A percentile compares a stretch with the other conserved stretches of the same genome.
phyloP scores from a whole-genome alignment of 2,888 invertebrate genomes.

The Ophion costatus region DNA sequence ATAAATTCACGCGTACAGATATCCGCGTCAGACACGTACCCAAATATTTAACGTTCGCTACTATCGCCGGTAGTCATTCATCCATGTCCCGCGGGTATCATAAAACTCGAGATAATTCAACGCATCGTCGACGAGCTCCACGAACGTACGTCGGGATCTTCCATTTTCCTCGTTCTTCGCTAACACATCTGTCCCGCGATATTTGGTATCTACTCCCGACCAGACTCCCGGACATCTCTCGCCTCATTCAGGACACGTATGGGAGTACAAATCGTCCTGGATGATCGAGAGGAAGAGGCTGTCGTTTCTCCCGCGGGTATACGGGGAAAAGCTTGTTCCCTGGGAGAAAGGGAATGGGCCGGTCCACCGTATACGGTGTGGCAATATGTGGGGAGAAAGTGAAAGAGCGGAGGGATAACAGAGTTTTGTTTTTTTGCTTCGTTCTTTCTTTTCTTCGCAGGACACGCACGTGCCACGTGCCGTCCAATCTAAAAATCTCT shows the following conservation, averaged over 20 bases:
- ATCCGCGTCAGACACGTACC: conserved; percentile 32
- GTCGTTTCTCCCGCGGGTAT: conserved; percentile 33
- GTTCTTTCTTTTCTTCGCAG: conserved; percentile 25
- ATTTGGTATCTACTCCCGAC: conserved; percentile 49
- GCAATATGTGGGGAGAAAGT: conserved; percentile 49
- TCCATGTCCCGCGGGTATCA: conserved; percentile 67
- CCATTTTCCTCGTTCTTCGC: conserved; percentile 57
- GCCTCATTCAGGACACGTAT: conserved; percentile 73
- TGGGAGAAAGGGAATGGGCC: conserved; percentile 59
- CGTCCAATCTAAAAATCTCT: conserved; percentile 72
- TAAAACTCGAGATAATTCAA: conserved; percentile 74
- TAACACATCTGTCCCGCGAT: conserved; percentile 32
- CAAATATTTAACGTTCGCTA: conserved; percentile 33
- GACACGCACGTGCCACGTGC: conserved; percentile 71
- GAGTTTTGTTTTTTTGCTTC: conserved; percentile 59
- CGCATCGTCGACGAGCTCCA: conserved; percentile 66
- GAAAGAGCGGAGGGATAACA: conserved; percentile 30
- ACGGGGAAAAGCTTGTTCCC: conserved; percentile 66
- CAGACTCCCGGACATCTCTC: conserved; percentile 67
- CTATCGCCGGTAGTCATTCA: conserved; percentile 32
- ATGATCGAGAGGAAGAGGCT: conserved; percentile 53
- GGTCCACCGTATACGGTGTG: conserved; percentile 10
- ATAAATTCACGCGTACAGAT: neutral
- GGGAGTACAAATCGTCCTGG: conserved; percentile 73
- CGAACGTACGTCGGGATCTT: conserved; percentile 35